Conservation (phyloP, 2,113 vertebrate species). For the Rhodinocichla rosea region DNA sequence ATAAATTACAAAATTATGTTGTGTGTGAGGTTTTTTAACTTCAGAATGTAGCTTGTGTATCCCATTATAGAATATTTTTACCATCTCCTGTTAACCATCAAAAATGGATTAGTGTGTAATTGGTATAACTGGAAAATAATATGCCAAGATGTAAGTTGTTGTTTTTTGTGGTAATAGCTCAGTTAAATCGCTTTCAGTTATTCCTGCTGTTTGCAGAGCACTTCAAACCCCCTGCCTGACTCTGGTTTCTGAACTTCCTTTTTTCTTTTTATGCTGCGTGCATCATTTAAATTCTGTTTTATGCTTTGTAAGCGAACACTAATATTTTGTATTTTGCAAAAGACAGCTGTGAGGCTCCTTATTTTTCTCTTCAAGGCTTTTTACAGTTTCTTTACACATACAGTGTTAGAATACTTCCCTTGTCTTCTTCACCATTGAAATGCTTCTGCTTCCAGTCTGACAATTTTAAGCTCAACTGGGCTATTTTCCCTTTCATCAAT, state of each 20-base stretch:
- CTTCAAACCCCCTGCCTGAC: constrained; percentile 49
- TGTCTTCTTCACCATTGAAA: not conserved
- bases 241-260: not conserved
- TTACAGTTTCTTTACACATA: not conserved
- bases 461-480: not conserved
- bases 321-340: constrained; percentile 36
- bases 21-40: not conserved
- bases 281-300: constrained; percentile 63
- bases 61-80: constrained; percentile 35
- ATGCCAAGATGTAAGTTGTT: constrained; percentile 10
- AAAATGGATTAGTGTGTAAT: constrained; percentile 56
- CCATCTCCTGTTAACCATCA: constrained; percentile 38
- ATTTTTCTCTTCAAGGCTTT: constrained; percentile 4
- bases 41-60: constrained; percentile 2
- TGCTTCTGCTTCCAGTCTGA: not conserved
- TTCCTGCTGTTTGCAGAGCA: constrained; percentile 50
- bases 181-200: constrained; percentile 47
- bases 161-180: constrained; percentile 32
- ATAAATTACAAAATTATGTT: constrained; percentile 38
- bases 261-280: not conserved
- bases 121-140: constrained; percentile 58
- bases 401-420: not conserved
- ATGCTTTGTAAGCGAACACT: constrained; percentile 28
- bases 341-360: not conserved
- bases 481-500: not conserved